Evolutionary conservation across 2,797 vertebrate genomes (phyloP), one percentile per base, ranked within the genome.

Genomic region (Schizothorax lantsangensis): DNA sequence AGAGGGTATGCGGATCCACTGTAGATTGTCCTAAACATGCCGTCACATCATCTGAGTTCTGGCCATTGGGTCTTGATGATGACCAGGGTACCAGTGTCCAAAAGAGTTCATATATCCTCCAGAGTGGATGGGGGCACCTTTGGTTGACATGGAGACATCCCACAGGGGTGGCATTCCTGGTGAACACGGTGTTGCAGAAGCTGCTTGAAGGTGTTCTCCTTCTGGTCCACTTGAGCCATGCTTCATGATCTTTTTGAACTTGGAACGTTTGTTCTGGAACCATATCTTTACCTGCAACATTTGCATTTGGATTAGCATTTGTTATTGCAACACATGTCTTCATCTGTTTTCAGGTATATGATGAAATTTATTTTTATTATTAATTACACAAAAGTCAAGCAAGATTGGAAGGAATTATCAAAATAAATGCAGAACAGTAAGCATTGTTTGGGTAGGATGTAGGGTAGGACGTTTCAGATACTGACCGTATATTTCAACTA

Each of bases 211-310:
- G 79, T 95, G 95, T 75, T 97, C 96, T 62, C 92, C 95, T 0
- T 98, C 96, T 0, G 95, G 93, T 2, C 38, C 94, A 2, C 94
- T 92, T 0, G 96, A 95, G 84, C 97, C 97, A 6, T 97, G 97
- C 92, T 97, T 98, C 96, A 97, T 94, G 84, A 98, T 96, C 94
- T 98, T 99, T 95, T 99, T 99, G 93, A 97, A 98, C 92, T 99
- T 98, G 91, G 97, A 99, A 23, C 97, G 95, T 81, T 98, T 98
- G 94, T 99, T 98, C 92, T 99, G 97, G 93, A 99, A 98, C 97
- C 97, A 98, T 92, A 99, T 98, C 93, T 99, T 98, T 36, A 98
- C 98, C 98, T 99, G 85, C 5, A 81, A 86, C 26, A 79, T 85
- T 11, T 43, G 26, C 47, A 36, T 66, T 54, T 69, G 49, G 57